Evolutionary conservation across 2,797 vertebrate species (phyloP), one percentile per base, ranked within the genome.

Genomic region (Adelosebastes latens): DNA sequence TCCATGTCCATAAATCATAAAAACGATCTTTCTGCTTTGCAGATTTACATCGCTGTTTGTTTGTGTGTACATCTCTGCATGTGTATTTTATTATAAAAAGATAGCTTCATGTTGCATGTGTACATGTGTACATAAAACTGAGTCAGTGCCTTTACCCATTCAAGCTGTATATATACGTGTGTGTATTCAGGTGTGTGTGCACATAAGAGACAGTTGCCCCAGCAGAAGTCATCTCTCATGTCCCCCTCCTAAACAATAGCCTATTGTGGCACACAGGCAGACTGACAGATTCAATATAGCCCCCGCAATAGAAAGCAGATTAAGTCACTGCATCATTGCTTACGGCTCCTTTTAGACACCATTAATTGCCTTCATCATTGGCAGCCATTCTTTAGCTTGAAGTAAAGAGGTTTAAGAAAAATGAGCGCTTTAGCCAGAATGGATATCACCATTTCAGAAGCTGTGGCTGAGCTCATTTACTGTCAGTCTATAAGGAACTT

Each of bases 321-420:
- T 88, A 91, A 90, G 89, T 90, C 87, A 31, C 85, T 86, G 88
- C 90, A 89, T 93, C 86, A 82, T 84, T 75, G 90, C 93, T 90
- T 82, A 81, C 27, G 60, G 86, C 88, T 90, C 80, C 83, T 81
- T 88, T 87, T 72, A 84, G 81, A 80, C 31, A 32, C 82, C 77
- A 91, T 93, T 93, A 92, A 93, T 93, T 93, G 91, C 83, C 84
- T 85, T 92, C 83, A 78, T 91, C 91, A 79, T 31, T 74, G 88
- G 88, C 82, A 84, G 85, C 73, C 87, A 67, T 90, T 91, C 77
- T 87, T 86, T 56, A 87, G 79, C 89, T 85, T 4, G 14, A 71
- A 82, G 82, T 81, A 64, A 84, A 89, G 78, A 79, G 79, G 76
- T 83, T 86, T 83, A 64, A 75, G 82, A 86, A 80, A 87, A 90